Conservation (phyloP, 1,140 invertebrate genomes). For the Ectropis grisescens region DNA sequence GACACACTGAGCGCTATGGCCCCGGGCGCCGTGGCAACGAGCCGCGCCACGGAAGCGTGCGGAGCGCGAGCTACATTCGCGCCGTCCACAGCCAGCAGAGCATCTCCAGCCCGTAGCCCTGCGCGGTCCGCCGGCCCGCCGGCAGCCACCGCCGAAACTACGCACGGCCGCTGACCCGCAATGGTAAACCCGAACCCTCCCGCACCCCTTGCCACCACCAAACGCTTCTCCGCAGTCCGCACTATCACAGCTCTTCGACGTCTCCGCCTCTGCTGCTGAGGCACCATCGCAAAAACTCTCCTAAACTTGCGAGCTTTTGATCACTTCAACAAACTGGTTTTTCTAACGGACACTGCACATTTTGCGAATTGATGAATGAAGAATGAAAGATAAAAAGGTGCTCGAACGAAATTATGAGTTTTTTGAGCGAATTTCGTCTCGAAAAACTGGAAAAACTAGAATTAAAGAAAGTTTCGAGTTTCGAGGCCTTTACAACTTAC, state of each 20-base stretch:
- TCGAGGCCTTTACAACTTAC: conserved; percentile 48
- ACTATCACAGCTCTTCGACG: conserved; percentile 86
- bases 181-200: conserved; percentile 73
- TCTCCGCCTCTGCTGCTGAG: conserved; percentile 79
- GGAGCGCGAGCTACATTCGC: conserved; percentile 88
- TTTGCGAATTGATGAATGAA: background rate
- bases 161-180: conserved; percentile 53
- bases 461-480: conserved; percentile 57
- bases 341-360: conserved; percentile 1
- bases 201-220: conserved; percentile 86
- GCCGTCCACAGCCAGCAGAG: conserved; percentile 92
- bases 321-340: conserved; percentile 10
- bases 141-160: conserved; percentile 50
- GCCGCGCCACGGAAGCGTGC: conserved; percentile 92
- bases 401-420: conserved; percentile 2
- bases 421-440: conserved; percentile 9
- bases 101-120: conserved; percentile 91
- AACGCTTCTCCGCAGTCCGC: conserved; percentile 76
- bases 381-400: background rate
- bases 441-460: conserved; percentile 60
- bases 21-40: conserved; percentile 88
- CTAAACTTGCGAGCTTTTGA: too few relatives aligned
- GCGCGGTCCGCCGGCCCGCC: conserved; percentile 72
- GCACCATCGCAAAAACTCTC: conserved; percentile 46
- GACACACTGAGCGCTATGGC: conserved; percentile 69